Percentiles rank a stretch among this genome's conserved stretches.
These are phyloP conservation scores for Aradophagus sp. DNA, from an alignment of 1,140 invertebrate species.

Conservation along the genomic window DNA sequence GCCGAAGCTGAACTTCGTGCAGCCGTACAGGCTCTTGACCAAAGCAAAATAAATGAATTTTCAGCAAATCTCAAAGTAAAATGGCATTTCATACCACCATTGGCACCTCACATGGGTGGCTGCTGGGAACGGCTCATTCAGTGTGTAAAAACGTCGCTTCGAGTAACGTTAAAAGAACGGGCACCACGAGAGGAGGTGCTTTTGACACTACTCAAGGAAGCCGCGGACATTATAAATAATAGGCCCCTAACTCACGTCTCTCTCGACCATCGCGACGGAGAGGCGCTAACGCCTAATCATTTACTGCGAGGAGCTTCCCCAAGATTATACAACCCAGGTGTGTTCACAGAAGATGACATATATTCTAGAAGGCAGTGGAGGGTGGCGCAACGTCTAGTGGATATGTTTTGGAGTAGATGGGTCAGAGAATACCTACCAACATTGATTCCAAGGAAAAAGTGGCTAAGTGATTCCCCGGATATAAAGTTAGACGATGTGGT, in stretches of 20 bases:
- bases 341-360: not conserved
- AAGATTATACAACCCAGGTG: not conserved
- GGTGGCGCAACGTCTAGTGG: not conserved
- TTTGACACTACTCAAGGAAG: not conserved
- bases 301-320: not conserved
- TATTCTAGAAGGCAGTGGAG: not conserved
- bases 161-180: not conserved
- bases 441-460: not conserved
- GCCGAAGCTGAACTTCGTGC: not conserved
- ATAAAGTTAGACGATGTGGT: not conserved
- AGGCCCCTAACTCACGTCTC: not conserved
- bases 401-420: conserved; percentile 8
- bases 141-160: not conserved
- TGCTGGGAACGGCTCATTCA: not conserved
- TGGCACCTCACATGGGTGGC: not conserved
- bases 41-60: not conserved
- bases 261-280: not conserved
- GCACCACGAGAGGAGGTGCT: not conserved
- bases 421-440: not conserved
- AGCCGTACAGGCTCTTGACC: not conserved
- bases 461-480: not conserved
- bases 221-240: not conserved
- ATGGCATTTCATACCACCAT: not conserved
- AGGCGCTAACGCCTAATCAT: conserved; percentile 9
- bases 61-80: no score